phyloP scores from a whole-genome alignment of 2,888 invertebrate species.

The Mylabris sibirica region DNA sequence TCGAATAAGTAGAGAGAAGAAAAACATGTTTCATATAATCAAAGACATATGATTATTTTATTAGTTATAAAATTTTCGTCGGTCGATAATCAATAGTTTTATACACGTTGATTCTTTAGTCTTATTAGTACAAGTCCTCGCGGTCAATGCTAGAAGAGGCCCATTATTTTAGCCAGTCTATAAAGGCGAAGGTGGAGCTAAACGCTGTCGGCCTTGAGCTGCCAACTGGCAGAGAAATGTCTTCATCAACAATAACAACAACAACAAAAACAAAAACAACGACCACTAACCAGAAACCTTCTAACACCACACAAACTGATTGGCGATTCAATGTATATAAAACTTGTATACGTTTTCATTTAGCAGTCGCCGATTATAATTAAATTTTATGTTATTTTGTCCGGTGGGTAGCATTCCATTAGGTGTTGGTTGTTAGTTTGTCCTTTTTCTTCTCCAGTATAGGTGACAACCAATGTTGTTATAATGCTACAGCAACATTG shows the following conservation, averaged over 20 bases:
- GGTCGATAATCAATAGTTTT: slow-evolving; percentile 3
- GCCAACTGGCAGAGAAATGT: slow-evolving; percentile 56
- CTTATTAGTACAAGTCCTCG: neutral
- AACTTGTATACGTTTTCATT: slow-evolving; percentile 31
- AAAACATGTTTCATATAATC: neutral
- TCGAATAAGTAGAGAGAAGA: neutral
- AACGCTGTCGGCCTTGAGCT: slow-evolving; percentile 56
- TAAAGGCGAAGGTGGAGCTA: slow-evolving; percentile 37
- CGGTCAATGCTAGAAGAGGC: slow-evolving; percentile 5
- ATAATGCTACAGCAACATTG: neutral
- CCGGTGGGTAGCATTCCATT: slow-evolving; percentile 9
- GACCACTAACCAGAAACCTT: slow-evolving; percentile 35
- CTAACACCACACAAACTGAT: slow-evolving; percentile 35
- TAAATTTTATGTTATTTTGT: slow-evolving; percentile 37
- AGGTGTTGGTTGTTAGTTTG: neutral
- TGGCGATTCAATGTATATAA: slow-evolving; percentile 26
- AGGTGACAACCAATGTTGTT: slow-evolving; percentile 8
- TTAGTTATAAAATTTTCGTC: neutral
- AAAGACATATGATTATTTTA: neutral
- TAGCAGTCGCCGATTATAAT: slow-evolving; percentile 35
- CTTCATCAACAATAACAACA: slow-evolving; percentile 49
- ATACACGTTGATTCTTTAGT: neutral
- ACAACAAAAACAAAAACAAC: neutral
- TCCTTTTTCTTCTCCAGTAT: slow-evolving; percentile 19
- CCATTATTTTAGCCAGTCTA: slow-evolving; percentile 39